Evolutionary conservation across 2,113 vertebrate genomes (phyloP).

Genomic region (Murina feae): DNA sequence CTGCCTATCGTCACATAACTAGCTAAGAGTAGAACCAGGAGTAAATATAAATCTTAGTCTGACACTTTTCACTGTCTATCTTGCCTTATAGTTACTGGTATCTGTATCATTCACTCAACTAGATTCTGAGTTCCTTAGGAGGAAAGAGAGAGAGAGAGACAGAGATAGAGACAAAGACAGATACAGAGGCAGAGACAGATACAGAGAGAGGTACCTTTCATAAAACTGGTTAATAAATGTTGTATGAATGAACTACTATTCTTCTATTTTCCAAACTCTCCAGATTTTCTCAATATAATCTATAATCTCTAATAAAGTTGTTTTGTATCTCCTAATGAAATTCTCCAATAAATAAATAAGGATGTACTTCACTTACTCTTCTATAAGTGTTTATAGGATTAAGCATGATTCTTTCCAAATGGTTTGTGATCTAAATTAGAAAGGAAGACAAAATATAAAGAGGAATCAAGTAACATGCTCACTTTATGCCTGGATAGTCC

Average conservation of each 20-base stretch:
- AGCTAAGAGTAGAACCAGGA: background rate
- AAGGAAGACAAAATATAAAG: slow-evolving; percentile 30
- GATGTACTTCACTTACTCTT: background rate
- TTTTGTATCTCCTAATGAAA: background rate
- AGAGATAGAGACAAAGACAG: background rate
- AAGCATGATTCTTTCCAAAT: slow-evolving; percentile 17
- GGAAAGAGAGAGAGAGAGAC: background rate
- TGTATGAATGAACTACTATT: background rate
- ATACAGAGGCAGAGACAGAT: no score
- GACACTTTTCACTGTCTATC: background rate
- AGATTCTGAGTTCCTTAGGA: background rate
- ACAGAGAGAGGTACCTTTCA: background rate
- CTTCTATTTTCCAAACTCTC: background rate
- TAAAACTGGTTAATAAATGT: background rate
- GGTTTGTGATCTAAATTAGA: slow-evolving; percentile 43
- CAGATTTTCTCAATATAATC: slow-evolving; percentile 21
- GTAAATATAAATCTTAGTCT: background rate
- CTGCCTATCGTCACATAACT: background rate
- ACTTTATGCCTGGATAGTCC: slow-evolving; percentile 11
- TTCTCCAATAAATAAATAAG: background rate
- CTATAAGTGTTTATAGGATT: slow-evolving; percentile 24
- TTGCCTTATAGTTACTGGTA: background rate
- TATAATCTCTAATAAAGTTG: background rate
- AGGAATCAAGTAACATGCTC: slow-evolving; percentile 16
- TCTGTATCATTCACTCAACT: background rate